Conservation (phyloP, 2,113 vertebrate genomes). For the Colius striatus region DNA sequence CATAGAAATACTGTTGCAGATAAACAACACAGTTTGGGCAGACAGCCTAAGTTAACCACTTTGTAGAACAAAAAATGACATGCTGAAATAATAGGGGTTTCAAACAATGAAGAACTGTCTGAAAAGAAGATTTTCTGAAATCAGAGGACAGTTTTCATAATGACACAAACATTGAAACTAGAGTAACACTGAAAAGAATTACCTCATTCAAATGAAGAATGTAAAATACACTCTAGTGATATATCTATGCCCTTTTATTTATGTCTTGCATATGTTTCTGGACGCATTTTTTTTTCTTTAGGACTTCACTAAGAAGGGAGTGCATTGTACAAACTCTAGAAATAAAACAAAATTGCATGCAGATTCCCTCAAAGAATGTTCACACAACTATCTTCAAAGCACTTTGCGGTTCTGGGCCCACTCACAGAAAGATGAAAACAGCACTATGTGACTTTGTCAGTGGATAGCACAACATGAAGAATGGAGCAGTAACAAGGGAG, state of each 20-base stretch:
- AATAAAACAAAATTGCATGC: neutral
- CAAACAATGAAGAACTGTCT: neutral
- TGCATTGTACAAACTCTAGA: fast-evolving
- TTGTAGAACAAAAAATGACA: neutral
- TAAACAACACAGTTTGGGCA: neutral
- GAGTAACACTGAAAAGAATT: neutral
- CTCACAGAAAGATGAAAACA: neutral
- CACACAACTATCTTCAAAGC: neutral
- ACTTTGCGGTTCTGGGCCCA: neutral
- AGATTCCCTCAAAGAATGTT: neutral
- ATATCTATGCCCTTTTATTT: neutral
- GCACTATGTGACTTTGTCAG: neutral
- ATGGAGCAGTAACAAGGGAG: neutral
- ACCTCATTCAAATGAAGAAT: neutral
- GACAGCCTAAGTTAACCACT: neutral
- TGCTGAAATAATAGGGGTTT: neutral
- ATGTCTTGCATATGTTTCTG: neutral
- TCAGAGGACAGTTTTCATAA: neutral
- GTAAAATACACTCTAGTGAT: neutral
- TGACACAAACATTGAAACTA: neutral
- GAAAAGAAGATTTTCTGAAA: neutral
- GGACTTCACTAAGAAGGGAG: neutral
- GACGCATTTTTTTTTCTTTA: neutral
- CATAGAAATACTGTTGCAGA: neutral
- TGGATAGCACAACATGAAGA: neutral